phyloP scores from a whole-genome alignment of 2,113 vertebrate genomes.

The Phocoena phocoena region DNA sequence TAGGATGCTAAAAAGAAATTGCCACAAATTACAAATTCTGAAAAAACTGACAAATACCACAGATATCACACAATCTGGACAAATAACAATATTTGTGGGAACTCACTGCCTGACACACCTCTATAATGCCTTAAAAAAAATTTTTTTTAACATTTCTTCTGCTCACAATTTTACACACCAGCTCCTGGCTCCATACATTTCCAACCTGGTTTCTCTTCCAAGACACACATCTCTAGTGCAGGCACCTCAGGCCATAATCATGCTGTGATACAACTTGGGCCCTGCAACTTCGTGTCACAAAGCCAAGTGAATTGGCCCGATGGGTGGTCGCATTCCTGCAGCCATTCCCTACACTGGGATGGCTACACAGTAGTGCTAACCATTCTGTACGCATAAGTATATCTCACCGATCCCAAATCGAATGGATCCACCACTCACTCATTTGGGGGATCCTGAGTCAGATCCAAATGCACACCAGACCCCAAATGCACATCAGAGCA shows the following conservation, averaged over 20 bases:
- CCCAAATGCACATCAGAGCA: not conserved
- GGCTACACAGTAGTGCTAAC: not conserved
- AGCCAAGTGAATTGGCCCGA: not conserved
- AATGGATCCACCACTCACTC: not conserved
- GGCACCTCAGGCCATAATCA: not conserved
- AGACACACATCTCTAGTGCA: rapidly evolving
- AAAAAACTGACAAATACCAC: not conserved
- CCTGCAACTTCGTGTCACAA: not conserved
- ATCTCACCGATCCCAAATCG: not conserved
- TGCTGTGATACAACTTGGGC: not conserved
- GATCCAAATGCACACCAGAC: not conserved
- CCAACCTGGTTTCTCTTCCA: not conserved
- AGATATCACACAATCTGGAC: not conserved
- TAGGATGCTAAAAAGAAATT: not conserved
- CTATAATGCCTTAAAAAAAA: not conserved
- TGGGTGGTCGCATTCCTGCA: rapidly evolving
- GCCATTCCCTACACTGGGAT: rapidly evolving
- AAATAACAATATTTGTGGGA: not conserved
- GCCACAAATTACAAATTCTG: not conserved
- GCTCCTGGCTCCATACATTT: not conserved
- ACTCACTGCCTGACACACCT: not conserved
- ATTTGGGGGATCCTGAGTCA: not conserved
- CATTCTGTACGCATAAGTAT: rapidly evolving
- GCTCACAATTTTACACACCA: not conserved
- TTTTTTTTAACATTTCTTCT: not conserved